Evolutionary conservation across 1,140 invertebrate species (phyloP), one percentile per base, ranked within the genome.

Genomic region (Drosophila navojoa): DNA sequence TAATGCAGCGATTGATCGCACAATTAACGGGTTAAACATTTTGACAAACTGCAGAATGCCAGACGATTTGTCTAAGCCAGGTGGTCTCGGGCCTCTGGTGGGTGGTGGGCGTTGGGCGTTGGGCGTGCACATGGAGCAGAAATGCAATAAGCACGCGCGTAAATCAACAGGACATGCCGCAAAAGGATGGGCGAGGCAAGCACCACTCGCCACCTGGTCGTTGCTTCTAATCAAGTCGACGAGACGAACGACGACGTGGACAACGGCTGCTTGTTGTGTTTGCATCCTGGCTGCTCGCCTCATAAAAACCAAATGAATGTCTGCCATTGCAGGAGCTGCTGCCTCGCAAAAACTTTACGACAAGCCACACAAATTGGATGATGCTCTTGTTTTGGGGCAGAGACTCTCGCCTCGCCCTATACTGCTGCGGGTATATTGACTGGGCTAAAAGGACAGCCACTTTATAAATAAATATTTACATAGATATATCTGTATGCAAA

Each of bases 341-440:
- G 59, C 69, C 44, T 64, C 67, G 44, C 67, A 68, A 89, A 87
- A 89, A 89, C 80, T 89, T 89, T 89, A 89, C 84, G 84, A 89
- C 84, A 90, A 89, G 85, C 84, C 84, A 59, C 84, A 89, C 84
- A 89, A 89, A 89, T 89, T 89, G 84, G 80, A 90, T 50, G 79
- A 90, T 50, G 79, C 77, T 59, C 71, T 79, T 67, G 57, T 78
- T 80, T 82, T 59, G 63, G 38, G 59, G 27, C 58, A 25, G 32
- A n/a, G 42, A 38, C 52, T 57, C 42, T 29, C 29, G 53, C 19
- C 15, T 19, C 54, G 47, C 25, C 42, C 16, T 29, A 10, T 25
- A 16, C 9, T 4, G 15, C 1, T 10, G 10, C 1, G 40, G 55
- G 70, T 54, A 68, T 53, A 58, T 9, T 9, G n/a, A 32, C 6